phyloP scores from a whole-genome alignment of 64 coral and sea anemone genomes.

The Catalaphyllia jardinei region DNA sequence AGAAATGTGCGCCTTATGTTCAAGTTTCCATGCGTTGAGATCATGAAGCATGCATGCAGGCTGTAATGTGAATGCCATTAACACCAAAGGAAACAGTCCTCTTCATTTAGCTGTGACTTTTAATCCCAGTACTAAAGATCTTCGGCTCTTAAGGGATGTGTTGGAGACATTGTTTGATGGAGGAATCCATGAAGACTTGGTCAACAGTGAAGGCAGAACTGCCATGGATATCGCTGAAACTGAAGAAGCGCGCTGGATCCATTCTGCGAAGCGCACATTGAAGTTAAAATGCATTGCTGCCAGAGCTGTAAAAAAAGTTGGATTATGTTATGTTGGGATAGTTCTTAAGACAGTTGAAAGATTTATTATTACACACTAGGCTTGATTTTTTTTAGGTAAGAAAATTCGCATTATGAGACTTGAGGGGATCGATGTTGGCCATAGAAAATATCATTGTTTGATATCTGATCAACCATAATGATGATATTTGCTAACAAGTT shows the following conservation, averaged over 20 bases:
- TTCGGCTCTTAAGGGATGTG: conserved; percentile 34
- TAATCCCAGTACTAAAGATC: conserved; percentile 33
- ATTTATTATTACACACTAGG: conserved; percentile 59
- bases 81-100: conserved; percentile 60
- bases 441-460: too few species aligned
- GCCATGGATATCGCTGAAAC: conserved; percentile 54
- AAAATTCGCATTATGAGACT: too few species aligned
- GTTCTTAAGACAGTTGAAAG: conserved; percentile 65
- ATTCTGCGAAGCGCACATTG: conserved; percentile 37
- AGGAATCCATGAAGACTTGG: conserved; percentile 63
- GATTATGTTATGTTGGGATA: conserved; percentile 56
- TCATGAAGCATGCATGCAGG: conserved; percentile 43
- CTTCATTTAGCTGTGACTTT: conserved; percentile 58
- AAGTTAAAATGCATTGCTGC: conserved; percentile 75
- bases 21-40: conserved; percentile 54
- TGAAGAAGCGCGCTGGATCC: conserved; percentile 45
- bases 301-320: conserved; percentile 48
- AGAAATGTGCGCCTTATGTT: conserved; percentile 66
- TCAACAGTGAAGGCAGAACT: conserved; percentile 53
- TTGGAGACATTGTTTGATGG: conserved; percentile 47
- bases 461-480: too few species aligned
- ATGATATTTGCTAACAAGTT: too few species aligned
- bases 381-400: too few species aligned
- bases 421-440: too few species aligned
- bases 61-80: conserved; percentile 46